These are phyloP conservation scores for Actinemys pallida DNA, from an alignment of 2,113 vertebrate genomes.

Conservation along the genomic window DNA sequence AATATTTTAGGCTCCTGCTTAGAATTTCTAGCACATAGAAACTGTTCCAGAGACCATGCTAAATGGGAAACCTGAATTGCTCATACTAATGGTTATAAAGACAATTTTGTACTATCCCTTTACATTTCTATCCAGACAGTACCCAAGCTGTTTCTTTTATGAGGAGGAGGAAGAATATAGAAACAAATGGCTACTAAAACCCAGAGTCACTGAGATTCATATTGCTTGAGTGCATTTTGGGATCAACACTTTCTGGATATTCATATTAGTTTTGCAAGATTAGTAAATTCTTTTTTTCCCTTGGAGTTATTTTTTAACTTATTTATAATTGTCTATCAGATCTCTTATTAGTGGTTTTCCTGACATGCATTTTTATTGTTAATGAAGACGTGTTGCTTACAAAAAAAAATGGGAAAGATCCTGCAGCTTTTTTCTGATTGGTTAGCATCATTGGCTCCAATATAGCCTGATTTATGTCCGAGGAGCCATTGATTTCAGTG, in stretches of 20 bases:
- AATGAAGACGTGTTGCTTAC: background rate
- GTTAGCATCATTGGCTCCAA: background rate
- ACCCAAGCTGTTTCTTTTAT: accelerated
- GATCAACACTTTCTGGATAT: constrained; percentile 13
- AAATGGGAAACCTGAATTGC: background rate
- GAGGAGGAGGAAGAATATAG: background rate
- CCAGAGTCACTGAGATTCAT: background rate
- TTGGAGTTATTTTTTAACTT: background rate
- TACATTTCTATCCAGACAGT: background rate
- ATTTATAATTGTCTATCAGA: background rate
- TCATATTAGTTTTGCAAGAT: constrained; percentile 21
- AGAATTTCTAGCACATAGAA: constrained; percentile 27
- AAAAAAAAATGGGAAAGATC: background rate
- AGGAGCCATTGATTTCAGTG: background rate
- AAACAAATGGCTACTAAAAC: constrained; percentile 23
- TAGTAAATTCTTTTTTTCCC: constrained; percentile 1
- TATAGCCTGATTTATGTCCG: background rate
- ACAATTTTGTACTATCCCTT: constrained; percentile 1
- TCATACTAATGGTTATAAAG: background rate
- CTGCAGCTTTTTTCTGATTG: accelerated
- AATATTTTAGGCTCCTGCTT: constrained; percentile 22
- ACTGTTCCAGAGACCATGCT: background rate
- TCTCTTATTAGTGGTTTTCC: background rate
- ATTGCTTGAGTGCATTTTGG: background rate
- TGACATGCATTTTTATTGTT: background rate